These are phyloP conservation scores for Ctenochaetus hawaiiensis DNA, from an alignment of 2,797 vertebrate species.

Conservation along the genomic window DNA sequence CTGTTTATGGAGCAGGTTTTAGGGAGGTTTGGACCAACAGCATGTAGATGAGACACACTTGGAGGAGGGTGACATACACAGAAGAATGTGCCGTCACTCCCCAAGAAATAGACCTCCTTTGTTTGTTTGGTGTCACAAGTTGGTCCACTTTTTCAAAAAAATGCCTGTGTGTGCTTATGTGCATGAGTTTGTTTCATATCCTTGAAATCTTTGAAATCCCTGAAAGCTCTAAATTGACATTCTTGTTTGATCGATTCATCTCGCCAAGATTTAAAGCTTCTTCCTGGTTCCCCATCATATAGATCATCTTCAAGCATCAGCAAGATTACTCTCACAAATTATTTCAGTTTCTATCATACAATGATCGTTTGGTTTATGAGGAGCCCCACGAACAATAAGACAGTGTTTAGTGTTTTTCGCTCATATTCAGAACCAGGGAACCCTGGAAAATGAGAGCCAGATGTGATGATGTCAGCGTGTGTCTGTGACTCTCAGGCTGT, in stretches of 20 bases:
- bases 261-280: background rate
- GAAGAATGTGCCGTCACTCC: slow-evolving; percentile 45
- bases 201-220: slow-evolving; percentile 7
- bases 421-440: slow-evolving; percentile 48
- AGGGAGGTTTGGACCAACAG: slow-evolving; percentile 53
- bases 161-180: background rate
- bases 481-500: slow-evolving; percentile 55
- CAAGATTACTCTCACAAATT: background rate
- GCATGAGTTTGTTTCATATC: background rate
- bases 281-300: background rate
- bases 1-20: slow-evolving; percentile 55
- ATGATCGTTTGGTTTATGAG: background rate
- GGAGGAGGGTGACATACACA: slow-evolving; percentile 19
- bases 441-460: slow-evolving; percentile 74
- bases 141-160: slow-evolving; percentile 3
- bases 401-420: slow-evolving; percentile 31
- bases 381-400: background rate
- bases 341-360: background rate
- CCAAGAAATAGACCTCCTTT: slow-evolving; percentile 9
- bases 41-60: slow-evolving; percentile 32
- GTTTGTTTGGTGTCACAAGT: background rate
- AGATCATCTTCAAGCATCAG: background rate
- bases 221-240: background rate
- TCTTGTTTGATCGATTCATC: background rate
- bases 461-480: slow-evolving; percentile 81